phyloP scores from a whole-genome alignment of 2,797 vertebrate genomes.

The Pantherophis alleghaniensis region DNA sequence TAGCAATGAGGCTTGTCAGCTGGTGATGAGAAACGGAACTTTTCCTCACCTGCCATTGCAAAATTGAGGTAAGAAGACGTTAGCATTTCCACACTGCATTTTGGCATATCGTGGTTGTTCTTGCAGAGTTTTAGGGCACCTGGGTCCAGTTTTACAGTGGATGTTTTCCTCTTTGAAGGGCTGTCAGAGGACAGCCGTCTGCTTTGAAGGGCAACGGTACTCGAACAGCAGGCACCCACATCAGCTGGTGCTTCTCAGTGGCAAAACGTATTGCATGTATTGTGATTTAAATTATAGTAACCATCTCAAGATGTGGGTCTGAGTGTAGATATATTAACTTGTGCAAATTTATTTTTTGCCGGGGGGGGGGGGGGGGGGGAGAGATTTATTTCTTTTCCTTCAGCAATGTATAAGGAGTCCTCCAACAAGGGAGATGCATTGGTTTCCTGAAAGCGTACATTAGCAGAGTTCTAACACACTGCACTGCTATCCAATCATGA shows the following conservation, averaged over 20 bases:
- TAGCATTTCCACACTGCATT: conserved; percentile 51
- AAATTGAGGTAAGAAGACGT: conserved; percentile 39
- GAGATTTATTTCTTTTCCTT: not conserved
- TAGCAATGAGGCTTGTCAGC: conserved; percentile 38
- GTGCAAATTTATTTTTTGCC: not conserved
- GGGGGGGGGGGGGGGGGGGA: not conserved
- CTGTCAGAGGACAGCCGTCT: not conserved
- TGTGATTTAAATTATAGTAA: not conserved
- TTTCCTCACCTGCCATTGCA: not conserved
- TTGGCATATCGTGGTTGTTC: conserved; percentile 12
- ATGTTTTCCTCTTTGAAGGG: not conserved
- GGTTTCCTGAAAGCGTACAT: not conserved
- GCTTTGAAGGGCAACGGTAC: not conserved
- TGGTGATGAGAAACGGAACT: conserved; percentile 7
- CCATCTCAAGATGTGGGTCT: not conserved
- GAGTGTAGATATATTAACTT: not conserved
- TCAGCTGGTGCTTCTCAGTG: not conserved
- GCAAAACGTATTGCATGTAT: not conserved
- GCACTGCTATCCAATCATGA: not conserved
- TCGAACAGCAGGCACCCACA: not conserved
- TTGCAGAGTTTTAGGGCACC: not conserved
- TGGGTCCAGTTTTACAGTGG: not conserved
- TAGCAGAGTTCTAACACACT: not conserved
- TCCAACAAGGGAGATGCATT: not conserved
- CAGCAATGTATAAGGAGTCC: not conserved